Conservation (phyloP, 2,797 vertebrate genomes). For the Vireo griseus region DNA sequence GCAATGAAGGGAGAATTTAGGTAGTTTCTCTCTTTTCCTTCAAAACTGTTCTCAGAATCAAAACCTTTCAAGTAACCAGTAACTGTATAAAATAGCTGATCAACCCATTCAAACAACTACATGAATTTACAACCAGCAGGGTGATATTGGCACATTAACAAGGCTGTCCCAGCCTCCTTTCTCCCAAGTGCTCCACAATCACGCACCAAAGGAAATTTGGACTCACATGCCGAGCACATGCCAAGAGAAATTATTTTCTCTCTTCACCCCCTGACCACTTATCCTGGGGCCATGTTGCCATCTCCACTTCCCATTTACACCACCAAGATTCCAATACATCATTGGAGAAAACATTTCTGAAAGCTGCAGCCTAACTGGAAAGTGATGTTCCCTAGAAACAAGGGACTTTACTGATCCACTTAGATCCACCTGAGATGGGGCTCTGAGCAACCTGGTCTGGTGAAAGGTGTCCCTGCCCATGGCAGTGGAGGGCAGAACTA, state of each 20-base stretch:
- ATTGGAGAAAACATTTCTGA: not conserved
- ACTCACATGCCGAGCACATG: not conserved
- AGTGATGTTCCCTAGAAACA: not conserved
- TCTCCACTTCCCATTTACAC: not conserved
- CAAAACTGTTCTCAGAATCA: not conserved
- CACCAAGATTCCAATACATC: not conserved
- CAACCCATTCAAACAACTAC: not conserved
- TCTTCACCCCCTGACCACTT: not conserved
- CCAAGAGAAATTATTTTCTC: not conserved
- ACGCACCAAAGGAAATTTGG: not conserved
- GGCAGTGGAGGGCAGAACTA: not conserved
- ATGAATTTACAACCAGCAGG: not conserved
- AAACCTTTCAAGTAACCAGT: not conserved
- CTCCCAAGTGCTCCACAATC: not conserved
- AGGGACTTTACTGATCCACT: not conserved
- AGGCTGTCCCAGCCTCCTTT: not conserved
- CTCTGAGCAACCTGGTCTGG: not conserved
- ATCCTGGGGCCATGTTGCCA: not conserved
- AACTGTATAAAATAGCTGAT: not conserved
- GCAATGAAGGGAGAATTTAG: not conserved
- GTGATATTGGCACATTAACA: not conserved
- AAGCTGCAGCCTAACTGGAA: not conserved
- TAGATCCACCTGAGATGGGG: not conserved
- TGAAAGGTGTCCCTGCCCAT: not conserved
- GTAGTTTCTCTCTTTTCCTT: not conserved